Evolutionary conservation across 2,113 vertebrate genomes (phyloP).

Genomic region (Dasyprocta punctata): DNA sequence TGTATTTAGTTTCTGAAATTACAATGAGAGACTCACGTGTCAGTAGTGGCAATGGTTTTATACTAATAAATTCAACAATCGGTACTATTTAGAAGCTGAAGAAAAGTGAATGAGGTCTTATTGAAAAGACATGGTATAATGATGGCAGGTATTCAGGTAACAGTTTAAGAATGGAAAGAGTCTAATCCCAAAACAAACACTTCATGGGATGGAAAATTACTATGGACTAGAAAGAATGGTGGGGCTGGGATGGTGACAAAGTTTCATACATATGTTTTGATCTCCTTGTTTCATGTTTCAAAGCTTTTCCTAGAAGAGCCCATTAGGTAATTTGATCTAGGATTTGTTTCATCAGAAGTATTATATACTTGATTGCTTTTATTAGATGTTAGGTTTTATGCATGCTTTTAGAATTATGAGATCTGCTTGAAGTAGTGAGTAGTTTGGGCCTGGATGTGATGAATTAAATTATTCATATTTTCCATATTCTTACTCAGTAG

Average conservation of each 20-base stretch:
- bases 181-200: background rate
- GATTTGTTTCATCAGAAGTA: background rate
- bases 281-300: background rate
- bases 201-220: background rate
- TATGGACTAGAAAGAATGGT: background rate
- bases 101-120: too few relatives aligned
- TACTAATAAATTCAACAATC: too few relatives aligned
- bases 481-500: background rate
- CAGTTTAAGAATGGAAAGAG: background rate
- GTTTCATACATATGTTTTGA: background rate
- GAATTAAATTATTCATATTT: background rate
- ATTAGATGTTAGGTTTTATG: background rate
- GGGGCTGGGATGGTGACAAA: background rate
- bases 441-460: background rate
- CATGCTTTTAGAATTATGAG: background rate
- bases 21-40: background rate
- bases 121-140: background rate
- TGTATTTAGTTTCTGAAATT: background rate
- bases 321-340: background rate
- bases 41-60: too few relatives aligned
- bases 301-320: background rate
- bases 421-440: background rate
- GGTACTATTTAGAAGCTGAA: too few relatives aligned
- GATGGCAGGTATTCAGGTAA: background rate
- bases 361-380: background rate